Evolutionary conservation across 2,797 vertebrate genomes (phyloP), one percentile per base, ranked within the genome.

Genomic region (Psittacula echo): DNA sequence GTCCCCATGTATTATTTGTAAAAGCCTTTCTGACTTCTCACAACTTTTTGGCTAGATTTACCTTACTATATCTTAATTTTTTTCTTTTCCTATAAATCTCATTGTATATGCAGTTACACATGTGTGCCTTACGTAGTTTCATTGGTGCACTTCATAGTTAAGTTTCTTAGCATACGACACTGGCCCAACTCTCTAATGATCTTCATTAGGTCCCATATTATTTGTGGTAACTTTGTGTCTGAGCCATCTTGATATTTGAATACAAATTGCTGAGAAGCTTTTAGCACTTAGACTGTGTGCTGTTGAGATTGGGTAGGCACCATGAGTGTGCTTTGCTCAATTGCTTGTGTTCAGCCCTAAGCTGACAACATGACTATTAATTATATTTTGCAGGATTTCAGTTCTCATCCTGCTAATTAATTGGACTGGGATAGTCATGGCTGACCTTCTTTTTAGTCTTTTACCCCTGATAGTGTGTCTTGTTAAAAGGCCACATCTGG

Each of bases 381-480:
- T 78, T 91, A 83, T 24, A 81, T 91, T 89, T 91, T 85, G 44
- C 65, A 77, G 65, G 51, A 83, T 85, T 95, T 95, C 71, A 73
- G 51, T 93, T 90, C 68, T 88, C 26, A 76, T 87, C 65, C 70
- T 90, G 54, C 72, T 94, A 95, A 96, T 89, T 91, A 95, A 96
- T 87, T 91, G 76, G 74, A 78, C 67, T 47, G 58, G 60, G 51
- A 34, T 75, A 42, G 32, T 93, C 26, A 51, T 8, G 19, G 22
- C 24, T 95, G 87, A 89, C 68, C 79, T 88, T 87, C 50, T 90
- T 87, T 77, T 83, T 62, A 84, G n/a, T 62, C 27, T 91, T 88
- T 65, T 54, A 30, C 39, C 71, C 41, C n/a, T 1, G 6, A 1
- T 70, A 32, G 34, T 0, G 0, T 32, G 16, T 75, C 50, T 84